Percentiles rank a stretch among this genome's conserved stretches.
Conservation (phyloP, 2,113 vertebrate genomes). For the Mormyrus lacerda region DNA sequence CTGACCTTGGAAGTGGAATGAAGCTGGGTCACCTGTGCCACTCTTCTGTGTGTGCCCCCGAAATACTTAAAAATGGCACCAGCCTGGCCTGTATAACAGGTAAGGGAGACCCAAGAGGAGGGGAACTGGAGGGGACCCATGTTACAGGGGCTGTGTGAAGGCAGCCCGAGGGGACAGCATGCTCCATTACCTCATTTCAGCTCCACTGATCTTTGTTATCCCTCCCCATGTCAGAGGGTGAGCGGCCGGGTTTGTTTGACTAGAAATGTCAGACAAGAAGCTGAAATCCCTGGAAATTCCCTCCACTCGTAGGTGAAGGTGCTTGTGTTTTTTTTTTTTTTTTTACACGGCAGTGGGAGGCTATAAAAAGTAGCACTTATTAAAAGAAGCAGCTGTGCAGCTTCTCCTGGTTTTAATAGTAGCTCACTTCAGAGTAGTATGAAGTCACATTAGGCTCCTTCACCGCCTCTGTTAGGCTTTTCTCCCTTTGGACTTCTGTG, state of each 20-base stretch:
- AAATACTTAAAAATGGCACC: not conserved
- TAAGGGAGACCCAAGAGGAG: not conserved
- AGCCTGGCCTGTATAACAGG: not conserved
- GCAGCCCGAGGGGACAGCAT: not conserved
- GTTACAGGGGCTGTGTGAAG: not conserved
- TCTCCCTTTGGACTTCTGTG: not conserved
- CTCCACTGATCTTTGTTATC: not conserved
- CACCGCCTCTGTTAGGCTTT: not conserved
- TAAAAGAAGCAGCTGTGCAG: not conserved
- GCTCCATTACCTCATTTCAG: not conserved
- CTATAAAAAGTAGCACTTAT: not conserved
- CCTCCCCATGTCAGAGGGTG: not conserved
- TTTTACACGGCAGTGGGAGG: not conserved
- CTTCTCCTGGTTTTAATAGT: not conserved
- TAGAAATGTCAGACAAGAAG: not conserved
- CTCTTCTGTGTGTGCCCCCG: not conserved
- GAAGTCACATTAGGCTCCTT: not conserved
- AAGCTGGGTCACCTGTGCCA: not conserved
- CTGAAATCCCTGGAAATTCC: too few relatives aligned
- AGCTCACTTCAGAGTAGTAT: not conserved
- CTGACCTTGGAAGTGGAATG: not conserved
- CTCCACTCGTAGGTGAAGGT: not conserved
- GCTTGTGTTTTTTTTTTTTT: not conserved
- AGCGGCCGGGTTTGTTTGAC: not conserved
- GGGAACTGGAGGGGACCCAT: not conserved